Conservation (phyloP, 2,113 vertebrate genomes). For the Acinonyx jubatus region DNA sequence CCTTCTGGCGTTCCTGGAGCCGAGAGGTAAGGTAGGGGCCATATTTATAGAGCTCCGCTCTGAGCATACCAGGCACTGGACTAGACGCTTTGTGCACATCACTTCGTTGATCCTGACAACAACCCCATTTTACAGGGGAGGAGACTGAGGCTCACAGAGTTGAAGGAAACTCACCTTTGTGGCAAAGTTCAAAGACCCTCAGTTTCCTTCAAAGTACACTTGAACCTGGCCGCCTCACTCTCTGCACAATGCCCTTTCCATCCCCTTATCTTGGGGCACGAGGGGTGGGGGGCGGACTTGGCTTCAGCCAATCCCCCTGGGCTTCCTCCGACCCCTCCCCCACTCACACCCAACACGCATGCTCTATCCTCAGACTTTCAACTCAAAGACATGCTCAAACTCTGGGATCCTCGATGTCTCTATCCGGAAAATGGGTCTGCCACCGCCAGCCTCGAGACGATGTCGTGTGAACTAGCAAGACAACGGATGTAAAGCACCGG, state of each 20-base stretch:
- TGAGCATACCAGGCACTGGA: rapidly evolving
- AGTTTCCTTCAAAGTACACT: background rate
- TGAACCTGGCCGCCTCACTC: background rate
- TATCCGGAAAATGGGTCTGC: background rate
- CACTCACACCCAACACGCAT: rapidly evolving
- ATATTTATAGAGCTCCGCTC: rapidly evolving
- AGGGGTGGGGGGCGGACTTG: background rate
- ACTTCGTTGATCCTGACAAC: background rate
- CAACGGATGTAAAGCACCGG: background rate
- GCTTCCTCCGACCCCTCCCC: background rate
- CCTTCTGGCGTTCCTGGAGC: background rate
- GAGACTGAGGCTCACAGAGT: background rate
- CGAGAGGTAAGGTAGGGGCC: rapidly evolving
- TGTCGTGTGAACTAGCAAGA: background rate
- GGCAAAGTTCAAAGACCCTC: background rate
- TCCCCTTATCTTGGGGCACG: rapidly evolving
- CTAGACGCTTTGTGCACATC: rapidly evolving
- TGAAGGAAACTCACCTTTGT: background rate
- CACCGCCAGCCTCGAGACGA: background rate
- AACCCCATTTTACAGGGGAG: background rate
- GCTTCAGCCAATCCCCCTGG: rapidly evolving
- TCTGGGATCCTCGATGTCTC: background rate
- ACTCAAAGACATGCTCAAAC: background rate
- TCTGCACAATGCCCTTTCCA: rapidly evolving
- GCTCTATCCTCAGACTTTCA: background rate